These are phyloP conservation scores for Platorchestia sp. DNA, from an alignment of 1,140 invertebrate species.

Conservation along the genomic window DNA sequence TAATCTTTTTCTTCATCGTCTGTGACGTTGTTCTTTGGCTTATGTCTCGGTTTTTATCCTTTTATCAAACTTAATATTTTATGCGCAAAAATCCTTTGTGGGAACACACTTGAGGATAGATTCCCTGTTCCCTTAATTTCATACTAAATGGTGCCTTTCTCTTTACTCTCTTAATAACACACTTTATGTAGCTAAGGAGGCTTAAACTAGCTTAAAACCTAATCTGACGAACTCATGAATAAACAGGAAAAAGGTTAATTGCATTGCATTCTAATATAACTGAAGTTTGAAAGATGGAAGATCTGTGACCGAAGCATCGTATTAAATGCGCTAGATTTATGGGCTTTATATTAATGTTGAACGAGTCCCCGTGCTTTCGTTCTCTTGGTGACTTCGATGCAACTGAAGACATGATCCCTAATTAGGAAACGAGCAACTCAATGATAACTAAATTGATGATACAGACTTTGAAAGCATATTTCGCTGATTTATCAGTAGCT, in stretches of 20 bases:
- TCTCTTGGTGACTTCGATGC: neutral
- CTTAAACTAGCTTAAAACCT: no score
- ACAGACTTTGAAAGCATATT: neutral
- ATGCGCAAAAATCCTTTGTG: no score
- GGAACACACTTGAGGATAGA: neutral
- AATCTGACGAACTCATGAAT: no score
- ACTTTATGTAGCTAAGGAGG: no score
- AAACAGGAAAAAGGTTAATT: no score
- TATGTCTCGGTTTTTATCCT: no score
- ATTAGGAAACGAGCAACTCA: neutral
- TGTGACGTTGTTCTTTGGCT: no score
- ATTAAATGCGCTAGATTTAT: neutral
- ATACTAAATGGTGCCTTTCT: no score
- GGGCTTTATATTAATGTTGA: neutral
- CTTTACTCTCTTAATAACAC: no score
- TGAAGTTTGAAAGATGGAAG: neutral
- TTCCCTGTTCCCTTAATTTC: neutral
- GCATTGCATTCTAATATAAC: no score
- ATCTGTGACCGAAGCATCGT: neutral
- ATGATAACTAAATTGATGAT: neutral
- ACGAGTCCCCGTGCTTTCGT: neutral
- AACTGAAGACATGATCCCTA: neutral
- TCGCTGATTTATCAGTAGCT: neutral
- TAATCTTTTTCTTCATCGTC: no score
- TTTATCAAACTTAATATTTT: no score